phyloP scores from a whole-genome alignment of 2,797 vertebrate species.

The Morus bassanus region DNA sequence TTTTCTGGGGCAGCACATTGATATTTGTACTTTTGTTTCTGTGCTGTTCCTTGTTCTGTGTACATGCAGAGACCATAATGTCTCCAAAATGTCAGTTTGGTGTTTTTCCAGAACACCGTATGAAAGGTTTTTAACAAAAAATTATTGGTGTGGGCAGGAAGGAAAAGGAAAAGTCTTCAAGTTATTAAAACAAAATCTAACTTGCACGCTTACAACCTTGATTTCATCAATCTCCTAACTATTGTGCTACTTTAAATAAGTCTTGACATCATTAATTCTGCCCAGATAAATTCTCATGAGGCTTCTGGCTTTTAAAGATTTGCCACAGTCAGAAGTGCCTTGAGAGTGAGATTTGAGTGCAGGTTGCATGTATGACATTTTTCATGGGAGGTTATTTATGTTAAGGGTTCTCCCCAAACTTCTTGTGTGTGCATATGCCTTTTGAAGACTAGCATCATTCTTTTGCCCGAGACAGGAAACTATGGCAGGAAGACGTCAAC shows the following conservation, averaged over 20 bases:
- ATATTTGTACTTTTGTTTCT: slow-evolving; percentile 7
- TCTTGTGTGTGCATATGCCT: background rate
- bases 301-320: background rate
- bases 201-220: accelerated
- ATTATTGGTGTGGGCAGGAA: background rate
- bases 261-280: background rate
- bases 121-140: background rate
- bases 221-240: background rate
- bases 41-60: background rate
- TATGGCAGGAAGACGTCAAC: background rate
- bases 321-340: background rate
- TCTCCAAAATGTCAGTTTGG: background rate
- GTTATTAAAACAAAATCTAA: background rate
- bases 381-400: background rate
- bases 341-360: background rate
- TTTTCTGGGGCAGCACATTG: background rate
- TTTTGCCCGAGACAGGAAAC: background rate
- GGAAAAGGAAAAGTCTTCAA: background rate
- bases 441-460: background rate
- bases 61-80: background rate
- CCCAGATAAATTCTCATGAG: background rate
- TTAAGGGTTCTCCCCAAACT: background rate
- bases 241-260: background rate
- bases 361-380: background rate
- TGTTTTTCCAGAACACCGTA: background rate